Evolutionary conservation across 1,140 invertebrate species (phyloP).

Genomic region (Drosophila willistoni): DNA sequence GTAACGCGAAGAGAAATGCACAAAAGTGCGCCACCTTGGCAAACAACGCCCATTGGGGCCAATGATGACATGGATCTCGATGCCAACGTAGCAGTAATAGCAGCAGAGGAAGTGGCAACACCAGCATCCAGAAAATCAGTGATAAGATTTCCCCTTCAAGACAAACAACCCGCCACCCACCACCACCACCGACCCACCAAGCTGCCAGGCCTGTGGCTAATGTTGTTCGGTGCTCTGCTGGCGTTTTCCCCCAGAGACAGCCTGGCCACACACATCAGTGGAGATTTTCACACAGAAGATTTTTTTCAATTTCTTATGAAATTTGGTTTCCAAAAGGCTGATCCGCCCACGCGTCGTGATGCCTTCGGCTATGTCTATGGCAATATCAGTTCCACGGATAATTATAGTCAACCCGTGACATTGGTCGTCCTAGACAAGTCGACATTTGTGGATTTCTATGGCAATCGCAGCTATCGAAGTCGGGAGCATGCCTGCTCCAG

Average conservation of each 20-base stretch:
- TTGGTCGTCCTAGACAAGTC: conserved; percentile 93
- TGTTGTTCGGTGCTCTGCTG: conserved; percentile 28
- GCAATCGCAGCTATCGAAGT: conserved; percentile 84
- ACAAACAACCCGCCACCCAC: conserved; percentile 22
- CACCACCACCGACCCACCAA: conserved; percentile 14
- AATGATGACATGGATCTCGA: neutral
- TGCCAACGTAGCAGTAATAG: conserved; percentile 83
- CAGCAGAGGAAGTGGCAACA: neutral
- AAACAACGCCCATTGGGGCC: conserved; percentile 26
- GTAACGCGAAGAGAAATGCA: conserved; percentile 64
- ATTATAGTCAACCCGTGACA: conserved; percentile 88
- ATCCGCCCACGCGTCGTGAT: conserved; percentile 88
- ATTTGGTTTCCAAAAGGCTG: conserved; percentile 98
- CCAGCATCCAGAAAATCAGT: conserved; percentile 34
- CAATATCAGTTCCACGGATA: conserved; percentile 91
- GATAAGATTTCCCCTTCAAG: conserved; percentile 55
- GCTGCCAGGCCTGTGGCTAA: conserved; percentile 30
- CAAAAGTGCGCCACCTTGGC: conserved; percentile 76
- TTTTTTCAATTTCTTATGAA: conserved; percentile 97
- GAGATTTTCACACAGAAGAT: conserved; percentile 87
- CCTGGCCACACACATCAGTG: conserved; percentile 78
- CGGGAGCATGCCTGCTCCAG: conserved; percentile 87
- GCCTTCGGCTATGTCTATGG: conserved; percentile 97
- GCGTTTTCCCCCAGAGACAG: conserved; percentile 18
- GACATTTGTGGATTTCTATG: conserved; percentile 95